These are phyloP conservation scores for Menidia beryllina DNA, from an alignment of 2,113 vertebrate genomes.

Conservation along the genomic window DNA sequence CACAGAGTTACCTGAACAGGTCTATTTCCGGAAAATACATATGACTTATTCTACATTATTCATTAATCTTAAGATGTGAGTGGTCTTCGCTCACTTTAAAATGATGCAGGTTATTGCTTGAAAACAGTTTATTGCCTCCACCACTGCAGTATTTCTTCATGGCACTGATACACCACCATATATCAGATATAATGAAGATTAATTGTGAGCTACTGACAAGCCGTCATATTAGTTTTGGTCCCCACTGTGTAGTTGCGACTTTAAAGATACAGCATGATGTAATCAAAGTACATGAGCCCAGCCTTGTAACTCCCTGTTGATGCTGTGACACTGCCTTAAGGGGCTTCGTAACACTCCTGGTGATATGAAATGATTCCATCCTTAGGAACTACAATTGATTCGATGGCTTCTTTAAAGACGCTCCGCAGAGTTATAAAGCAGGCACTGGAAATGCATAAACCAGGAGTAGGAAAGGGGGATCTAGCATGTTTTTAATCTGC, in stretches of 20 bases:
- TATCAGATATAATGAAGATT: neutral
- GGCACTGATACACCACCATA: neutral
- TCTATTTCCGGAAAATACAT: too few species aligned
- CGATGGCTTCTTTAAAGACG: neutral
- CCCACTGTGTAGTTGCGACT: neutral
- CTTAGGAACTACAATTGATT: neutral
- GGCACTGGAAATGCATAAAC: neutral
- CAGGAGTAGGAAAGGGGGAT: neutral
- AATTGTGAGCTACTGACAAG: neutral
- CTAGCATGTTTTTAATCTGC: constrained; percentile 26
- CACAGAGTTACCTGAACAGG: too few species aligned
- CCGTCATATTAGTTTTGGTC: neutral
- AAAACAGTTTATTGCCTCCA: too few species aligned
- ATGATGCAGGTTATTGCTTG: too few species aligned
- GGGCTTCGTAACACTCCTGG: neutral
- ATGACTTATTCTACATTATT: too few species aligned
- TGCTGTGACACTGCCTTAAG: neutral
- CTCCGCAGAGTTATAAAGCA: constrained; percentile 9
- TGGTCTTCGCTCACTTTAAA: too few species aligned
- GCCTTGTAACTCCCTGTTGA: neutral
- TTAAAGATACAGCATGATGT: neutral
- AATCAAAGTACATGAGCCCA: neutral
- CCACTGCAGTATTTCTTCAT: neutral
- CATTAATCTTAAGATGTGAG: too few species aligned
- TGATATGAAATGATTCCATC: neutral